Base-by-base conservation (phyloP, 2,113 vertebrate genomes). In the Cranoglanis bouderius region DNA sequence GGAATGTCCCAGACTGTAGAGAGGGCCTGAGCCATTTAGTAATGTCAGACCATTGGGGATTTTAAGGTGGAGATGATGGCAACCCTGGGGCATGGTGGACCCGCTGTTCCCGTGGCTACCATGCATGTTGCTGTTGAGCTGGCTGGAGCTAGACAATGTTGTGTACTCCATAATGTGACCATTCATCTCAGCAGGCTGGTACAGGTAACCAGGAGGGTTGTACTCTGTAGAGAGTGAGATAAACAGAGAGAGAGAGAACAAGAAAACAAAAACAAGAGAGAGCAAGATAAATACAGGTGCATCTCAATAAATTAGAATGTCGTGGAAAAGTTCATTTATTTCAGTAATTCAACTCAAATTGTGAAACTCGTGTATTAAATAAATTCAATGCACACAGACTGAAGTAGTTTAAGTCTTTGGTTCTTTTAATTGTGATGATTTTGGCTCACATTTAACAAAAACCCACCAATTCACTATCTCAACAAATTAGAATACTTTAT, bases 201-300 rank as follows among this genome's bases (percentile, higher is more conserved):
- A 99, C 72, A 98, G 95, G 72, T 98, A 99, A 38, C 97, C 95
- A 0, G 98, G 97, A 61, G 97, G 96, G 92, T 99, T 97, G 0
- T 97, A 98, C 29, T 99, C 98, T 99, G 89, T 18, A 90, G 87
- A 61, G 63, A 83, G 84, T 82, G 67, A 21, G 26, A 65, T 61
- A 72, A 13, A 85, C 18, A 70, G n/a, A 75, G 67, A 84, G 40
- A 53, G n/a, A 59, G 40, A 75, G n/a, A n/a, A n/a, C n/a, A n/a
- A n/a, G n/a, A n/a, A n/a, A n/a, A n/a, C n/a, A n/a, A n/a, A n/a
- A n/a, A n/a, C n/a, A n/a, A n/a, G n/a, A n/a, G n/a, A n/a, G n/a
- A n/a, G n/a, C n/a, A n/a, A n/a, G n/a, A n/a, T n/a, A n/a, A n/a
- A n/a, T n/a, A n/a, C n/a, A n/a, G n/a, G n/a, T n/a, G n/a, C n/a